Conservation (phyloP, 2,797 vertebrate species). For the Sebastes elongatus region DNA sequence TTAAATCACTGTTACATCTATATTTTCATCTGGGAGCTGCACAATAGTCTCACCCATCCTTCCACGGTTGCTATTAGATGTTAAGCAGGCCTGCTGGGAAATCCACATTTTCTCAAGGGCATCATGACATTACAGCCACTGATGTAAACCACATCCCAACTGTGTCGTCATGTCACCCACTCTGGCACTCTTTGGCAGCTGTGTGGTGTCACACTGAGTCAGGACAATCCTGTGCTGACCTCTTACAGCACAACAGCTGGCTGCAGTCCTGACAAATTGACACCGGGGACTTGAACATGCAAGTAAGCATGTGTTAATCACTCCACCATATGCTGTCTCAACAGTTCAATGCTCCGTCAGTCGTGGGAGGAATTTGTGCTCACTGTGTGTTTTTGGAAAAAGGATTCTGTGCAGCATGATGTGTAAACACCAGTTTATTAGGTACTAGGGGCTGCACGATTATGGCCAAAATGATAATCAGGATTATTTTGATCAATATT, state of each 20-base stretch:
- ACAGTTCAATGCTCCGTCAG: not conserved
- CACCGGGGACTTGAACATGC: conserved; percentile 27
- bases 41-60: not conserved
- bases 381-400: not conserved
- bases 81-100: not conserved
- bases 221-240: conserved; percentile 35
- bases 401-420: not conserved
- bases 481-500: no score
- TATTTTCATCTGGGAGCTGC: not conserved
- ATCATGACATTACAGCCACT: conserved; percentile 13
- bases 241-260: conserved; percentile 52
- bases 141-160: conserved; percentile 3
- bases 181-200: conserved; percentile 38
- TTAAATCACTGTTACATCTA: not conserved
- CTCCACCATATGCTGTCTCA: conserved; percentile 22
- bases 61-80: not conserved
- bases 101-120: conserved; percentile 16
- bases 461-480: no score
- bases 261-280: conserved; percentile 46
- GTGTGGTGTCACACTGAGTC: conserved; percentile 43
- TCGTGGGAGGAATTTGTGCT: not conserved
- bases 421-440: not conserved
- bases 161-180: not conserved
- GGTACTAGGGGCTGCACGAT: no score
- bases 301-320: conserved; percentile 41